Base-by-base conservation (phyloP, 2,113 vertebrate genomes). In the Amazona guildingii region DNA sequence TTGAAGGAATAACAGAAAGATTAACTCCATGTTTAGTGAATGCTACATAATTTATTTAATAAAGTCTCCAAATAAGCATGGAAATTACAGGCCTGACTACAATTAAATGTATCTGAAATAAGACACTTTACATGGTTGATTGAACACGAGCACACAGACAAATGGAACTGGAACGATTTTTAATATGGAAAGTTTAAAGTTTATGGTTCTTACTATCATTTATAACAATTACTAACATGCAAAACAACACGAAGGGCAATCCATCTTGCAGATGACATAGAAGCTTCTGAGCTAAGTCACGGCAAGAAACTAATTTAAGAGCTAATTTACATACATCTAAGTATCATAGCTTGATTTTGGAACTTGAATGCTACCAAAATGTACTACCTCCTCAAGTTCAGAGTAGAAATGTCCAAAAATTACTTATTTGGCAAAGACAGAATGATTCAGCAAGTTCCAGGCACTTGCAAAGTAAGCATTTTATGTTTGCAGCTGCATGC, bases 401-500 rank as follows among this genome's bases (percentile, higher is more conserved):
- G 75, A 83, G 52, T 80, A 66, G 27, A 95, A 79, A 93, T 19
- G 78, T 70, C 86, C 23, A 29, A 92, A 92, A 83, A 90, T 33
- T 39, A 81, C 76, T 94, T 90, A 78, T 86, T 90, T 94, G 90
- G 83, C 79, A 86, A 93, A 86, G 80, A 83, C 72, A 92, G 61
- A 94, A 92, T 83, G 83, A 96, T 90, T 94, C 76, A 86, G 92
- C 90, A 95, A 94, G 73, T 88, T 92, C 68, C 48, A 95, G 92
- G 69, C 86, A 96, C 88, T 95, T 96, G 94, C 92, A 88, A 90
- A 96, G 92, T 86, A 97, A 93, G 85, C 94, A 96, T 90, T 96
- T 94, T 86, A 90, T 69, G 63, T 80, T 88, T 88, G 90, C 90
- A 96, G 92, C 90, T 96, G 95, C 90, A 70, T 75, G 49, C 85